These are phyloP conservation scores for Lonchura striata DNA, from an alignment of 2,113 vertebrate genomes.

Conservation along the genomic window DNA sequence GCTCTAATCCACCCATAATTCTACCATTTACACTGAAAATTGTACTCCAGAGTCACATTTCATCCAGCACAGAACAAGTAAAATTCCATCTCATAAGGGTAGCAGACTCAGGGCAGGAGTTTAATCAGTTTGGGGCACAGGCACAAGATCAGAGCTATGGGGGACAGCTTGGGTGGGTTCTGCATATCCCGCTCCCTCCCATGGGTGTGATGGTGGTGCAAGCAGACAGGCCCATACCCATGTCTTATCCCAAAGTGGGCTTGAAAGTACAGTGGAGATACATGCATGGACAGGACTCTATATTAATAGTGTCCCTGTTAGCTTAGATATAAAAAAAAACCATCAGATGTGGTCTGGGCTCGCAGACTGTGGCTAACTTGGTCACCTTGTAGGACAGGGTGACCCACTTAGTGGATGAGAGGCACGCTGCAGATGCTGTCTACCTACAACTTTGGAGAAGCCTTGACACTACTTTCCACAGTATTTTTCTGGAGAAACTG, in stretches of 20 bases:
- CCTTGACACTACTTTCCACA: neutral
- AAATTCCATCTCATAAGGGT: neutral
- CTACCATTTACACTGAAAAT: neutral
- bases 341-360: neutral
- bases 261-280: neutral
- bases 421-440: neutral
- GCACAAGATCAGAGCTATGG: neutral
- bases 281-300: neutral
- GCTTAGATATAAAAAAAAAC: neutral
- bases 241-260: neutral
- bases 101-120: neutral
- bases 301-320: neutral
- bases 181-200: accelerated
- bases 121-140: accelerated
- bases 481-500: neutral
- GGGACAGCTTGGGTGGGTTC: neutral
- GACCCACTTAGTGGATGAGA: neutral
- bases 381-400: neutral
- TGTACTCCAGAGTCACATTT: neutral
- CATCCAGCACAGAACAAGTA: neutral
- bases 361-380: neutral
- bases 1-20: neutral
- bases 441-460: neutral
- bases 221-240: accelerated
- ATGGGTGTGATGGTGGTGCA: neutral